Conservation (phyloP, 2,797 vertebrate species). For the Clarias fuscus region DNA sequence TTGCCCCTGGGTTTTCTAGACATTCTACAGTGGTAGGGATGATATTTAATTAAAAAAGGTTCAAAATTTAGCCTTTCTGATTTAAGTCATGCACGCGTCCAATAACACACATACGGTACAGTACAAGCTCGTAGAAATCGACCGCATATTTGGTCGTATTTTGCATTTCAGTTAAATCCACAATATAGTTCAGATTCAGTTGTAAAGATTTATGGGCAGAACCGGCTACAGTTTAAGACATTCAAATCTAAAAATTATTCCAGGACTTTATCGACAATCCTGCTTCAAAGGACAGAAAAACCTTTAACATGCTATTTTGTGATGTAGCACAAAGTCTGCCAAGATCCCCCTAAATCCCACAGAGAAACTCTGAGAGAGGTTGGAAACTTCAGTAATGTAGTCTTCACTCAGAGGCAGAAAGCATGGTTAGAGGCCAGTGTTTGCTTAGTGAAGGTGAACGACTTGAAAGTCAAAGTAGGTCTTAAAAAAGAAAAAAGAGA, state of each 20-base stretch:
- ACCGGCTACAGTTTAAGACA: not conserved
- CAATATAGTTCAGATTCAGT: not conserved
- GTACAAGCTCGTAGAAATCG: not conserved
- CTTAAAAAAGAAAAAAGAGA: conserved; percentile 13
- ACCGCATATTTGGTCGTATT: not conserved
- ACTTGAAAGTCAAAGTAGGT: conserved; percentile 47
- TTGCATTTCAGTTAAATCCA: not conserved
- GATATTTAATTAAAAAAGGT: not conserved
- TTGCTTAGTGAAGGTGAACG: conserved; percentile 47
- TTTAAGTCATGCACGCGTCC: not conserved
- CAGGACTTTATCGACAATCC: conserved; percentile 14
- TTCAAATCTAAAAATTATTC: conserved; percentile 24
- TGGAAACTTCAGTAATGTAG: conserved; percentile 43
- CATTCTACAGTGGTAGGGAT: not conserved
- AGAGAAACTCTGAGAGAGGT: conserved; percentile 27
- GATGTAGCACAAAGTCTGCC: conserved; percentile 24
- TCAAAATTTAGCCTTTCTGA: not conserved
- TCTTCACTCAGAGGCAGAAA: conserved; percentile 41
- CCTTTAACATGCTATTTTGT: conserved; percentile 35
- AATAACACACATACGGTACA: not conserved
- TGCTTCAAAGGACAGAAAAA: conserved; percentile 42
- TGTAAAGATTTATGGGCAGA: not conserved
- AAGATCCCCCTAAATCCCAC: conserved; percentile 41
- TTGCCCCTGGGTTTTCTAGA: not conserved
- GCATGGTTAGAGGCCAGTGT: conserved; percentile 40